Evolutionary conservation across 2,797 vertebrate genomes (phyloP).

Genomic region (Saxicola maurus): DNA sequence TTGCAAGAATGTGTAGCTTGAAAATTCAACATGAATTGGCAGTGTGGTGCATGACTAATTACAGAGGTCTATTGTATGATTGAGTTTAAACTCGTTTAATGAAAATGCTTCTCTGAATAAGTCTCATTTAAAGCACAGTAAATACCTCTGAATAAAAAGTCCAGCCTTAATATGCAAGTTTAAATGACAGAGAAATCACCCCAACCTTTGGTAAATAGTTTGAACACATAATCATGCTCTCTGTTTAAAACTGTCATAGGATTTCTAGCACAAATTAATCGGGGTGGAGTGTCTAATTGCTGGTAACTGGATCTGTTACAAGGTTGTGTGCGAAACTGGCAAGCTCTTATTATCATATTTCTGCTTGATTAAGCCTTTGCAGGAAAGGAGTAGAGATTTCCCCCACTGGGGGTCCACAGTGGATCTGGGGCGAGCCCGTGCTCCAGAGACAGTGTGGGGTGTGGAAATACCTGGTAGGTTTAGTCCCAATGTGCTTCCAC

Average conservation of each 20-base stretch:
- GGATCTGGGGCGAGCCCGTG: accelerated
- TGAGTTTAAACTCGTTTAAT: not conserved
- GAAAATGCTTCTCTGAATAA: conserved; percentile 24
- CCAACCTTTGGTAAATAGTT: conserved; percentile 53
- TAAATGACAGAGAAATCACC: conserved; percentile 7
- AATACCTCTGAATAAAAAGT: conserved; percentile 16
- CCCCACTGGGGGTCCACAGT: accelerated
- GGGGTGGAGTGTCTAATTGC: conserved; percentile 56
- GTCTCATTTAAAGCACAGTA: conserved; percentile 8
- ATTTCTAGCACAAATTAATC: conserved; percentile 42
- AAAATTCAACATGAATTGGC: conserved; percentile 16
- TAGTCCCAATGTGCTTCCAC: not conserved
- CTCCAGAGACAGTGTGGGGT: accelerated
- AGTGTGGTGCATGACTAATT: not conserved
- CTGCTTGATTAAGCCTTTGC: not conserved
- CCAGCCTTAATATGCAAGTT: conserved; percentile 23
- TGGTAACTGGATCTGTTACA: conserved; percentile 44
- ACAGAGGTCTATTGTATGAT: not conserved
- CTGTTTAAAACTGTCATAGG: conserved; percentile 22
- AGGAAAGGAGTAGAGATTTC: not conserved
- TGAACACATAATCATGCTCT: conserved; percentile 10
- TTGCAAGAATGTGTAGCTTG: not conserved
- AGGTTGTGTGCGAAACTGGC: conserved; percentile 8
- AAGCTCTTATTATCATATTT: not conserved
- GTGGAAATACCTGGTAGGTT: not conserved